phyloP scores from a whole-genome alignment of 1,140 invertebrate species.

The Platyura marginata region DNA sequence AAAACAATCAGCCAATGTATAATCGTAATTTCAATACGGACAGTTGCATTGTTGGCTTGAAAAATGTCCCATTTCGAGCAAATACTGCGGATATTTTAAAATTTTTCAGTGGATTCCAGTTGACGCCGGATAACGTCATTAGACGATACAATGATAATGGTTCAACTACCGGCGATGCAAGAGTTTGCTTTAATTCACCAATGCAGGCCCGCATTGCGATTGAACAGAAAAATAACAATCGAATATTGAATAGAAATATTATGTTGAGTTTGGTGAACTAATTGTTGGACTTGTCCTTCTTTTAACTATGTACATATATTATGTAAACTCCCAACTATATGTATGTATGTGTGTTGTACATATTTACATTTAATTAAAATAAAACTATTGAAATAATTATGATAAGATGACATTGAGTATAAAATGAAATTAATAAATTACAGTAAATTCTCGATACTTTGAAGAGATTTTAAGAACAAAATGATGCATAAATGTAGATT shows the following conservation, averaged over 20 bases:
- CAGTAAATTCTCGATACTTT: no score
- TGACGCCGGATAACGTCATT: conserved; percentile 59
- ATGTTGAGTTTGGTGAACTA: conserved; percentile 13
- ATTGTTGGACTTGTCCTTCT: no score
- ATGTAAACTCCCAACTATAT: no score
- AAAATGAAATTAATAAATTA: no score
- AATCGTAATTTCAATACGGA: not conserved
- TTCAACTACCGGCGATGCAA: conserved; percentile 73
- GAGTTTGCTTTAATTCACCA: conserved; percentile 58
- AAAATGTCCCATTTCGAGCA: conserved; percentile 75
- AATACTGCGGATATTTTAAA: conserved; percentile 70
- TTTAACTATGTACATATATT: no score
- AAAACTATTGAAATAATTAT: no score
- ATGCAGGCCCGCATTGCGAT: conserved; percentile 58
- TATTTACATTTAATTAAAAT: no score
- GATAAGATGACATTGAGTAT: no score
- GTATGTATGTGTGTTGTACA: no score
- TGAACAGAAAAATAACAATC: conserved; percentile 18
- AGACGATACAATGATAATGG: conserved; percentile 66
- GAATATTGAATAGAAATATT: conserved; percentile 20
- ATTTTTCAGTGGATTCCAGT: conserved; percentile 62
- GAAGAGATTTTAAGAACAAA: no score
- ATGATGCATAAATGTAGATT: no score
- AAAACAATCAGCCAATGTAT: not conserved
- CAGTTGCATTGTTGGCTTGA: conserved; percentile 62